Percentiles rank a stretch among this genome's conserved stretches.
phyloP scores from a whole-genome alignment of 2,888 invertebrate genomes.

The Camponotus fellah region DNA sequence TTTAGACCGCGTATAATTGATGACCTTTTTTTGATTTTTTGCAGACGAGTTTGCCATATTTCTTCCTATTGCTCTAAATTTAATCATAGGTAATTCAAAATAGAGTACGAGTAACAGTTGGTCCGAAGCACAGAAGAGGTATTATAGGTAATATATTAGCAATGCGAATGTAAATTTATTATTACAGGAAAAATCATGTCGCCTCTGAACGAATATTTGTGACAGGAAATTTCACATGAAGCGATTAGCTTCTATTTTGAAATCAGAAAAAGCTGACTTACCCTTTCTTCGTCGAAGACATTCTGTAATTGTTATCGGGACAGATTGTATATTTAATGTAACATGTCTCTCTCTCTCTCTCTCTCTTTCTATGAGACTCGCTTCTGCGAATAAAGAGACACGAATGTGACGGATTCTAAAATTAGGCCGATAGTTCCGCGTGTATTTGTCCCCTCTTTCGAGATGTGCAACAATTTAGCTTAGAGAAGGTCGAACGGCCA shows the following conservation, averaged over 20 bases:
- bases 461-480: neutral
- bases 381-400: conserved; percentile 50
- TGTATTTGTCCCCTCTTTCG: conserved; percentile 26
- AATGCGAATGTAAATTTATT: conserved; percentile 13
- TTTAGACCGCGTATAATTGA: neutral
- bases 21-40: conserved; percentile 47
- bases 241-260: neutral
- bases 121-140: neutral
- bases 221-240: neutral
- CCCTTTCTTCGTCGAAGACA: conserved; percentile 59
- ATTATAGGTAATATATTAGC: neutral
- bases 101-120: conserved; percentile 44
- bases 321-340: conserved; percentile 49
- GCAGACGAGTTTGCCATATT: conserved; percentile 5
- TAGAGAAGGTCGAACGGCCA: neutral
- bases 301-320: conserved; percentile 37
- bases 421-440: conserved; percentile 60
- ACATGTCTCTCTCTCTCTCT: conserved; percentile 1
- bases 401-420: conserved; percentile 70
- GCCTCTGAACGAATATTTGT: neutral
- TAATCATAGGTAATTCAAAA: conserved; percentile 63
- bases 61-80: conserved; percentile 64
- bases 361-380: neutral
- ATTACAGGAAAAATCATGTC: neutral
- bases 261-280: conserved; percentile 53